Evolutionary conservation across 2,888 invertebrate genomes (phyloP).

Genomic region (Cosmia pyralina): DNA sequence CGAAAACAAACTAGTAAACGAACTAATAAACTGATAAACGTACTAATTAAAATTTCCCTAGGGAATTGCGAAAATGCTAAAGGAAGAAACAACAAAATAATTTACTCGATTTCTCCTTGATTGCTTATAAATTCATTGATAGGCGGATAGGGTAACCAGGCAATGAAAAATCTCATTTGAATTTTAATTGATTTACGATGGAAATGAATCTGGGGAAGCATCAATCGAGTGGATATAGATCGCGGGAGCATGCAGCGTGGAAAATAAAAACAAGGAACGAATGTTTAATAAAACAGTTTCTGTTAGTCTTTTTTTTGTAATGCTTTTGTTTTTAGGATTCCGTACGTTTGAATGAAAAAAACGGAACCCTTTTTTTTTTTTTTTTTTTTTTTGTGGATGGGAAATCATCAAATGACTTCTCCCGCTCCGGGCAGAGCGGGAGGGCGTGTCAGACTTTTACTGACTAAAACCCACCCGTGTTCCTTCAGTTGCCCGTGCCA

Average conservation of each 20-base stretch:
- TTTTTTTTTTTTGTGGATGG: too few species aligned
- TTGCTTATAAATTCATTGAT: constrained; percentile 62
- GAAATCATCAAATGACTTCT: too few species aligned
- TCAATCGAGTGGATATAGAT: constrained; percentile 44
- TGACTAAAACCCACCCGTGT: too few species aligned
- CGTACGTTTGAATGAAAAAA: too few species aligned
- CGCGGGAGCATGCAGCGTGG: constrained; percentile 22
- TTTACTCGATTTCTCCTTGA: constrained; percentile 40
- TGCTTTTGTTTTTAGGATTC: not conserved
- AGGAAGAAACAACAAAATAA: constrained; percentile 29
- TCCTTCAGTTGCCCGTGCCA: too few species aligned
- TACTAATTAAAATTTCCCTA: not conserved
- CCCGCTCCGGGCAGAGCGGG: too few species aligned
- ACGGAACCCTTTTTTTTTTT: too few species aligned
- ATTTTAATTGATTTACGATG: constrained; percentile 74
- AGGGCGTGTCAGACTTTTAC: too few species aligned
- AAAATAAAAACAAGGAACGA: constrained; percentile 11
- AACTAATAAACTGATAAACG: too few species aligned
- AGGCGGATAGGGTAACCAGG: constrained; percentile 52
- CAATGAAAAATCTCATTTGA: constrained; percentile 74
- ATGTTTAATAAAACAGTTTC: constrained; percentile 21
- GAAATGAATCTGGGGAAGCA: constrained; percentile 64
- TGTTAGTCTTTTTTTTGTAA: not conserved
- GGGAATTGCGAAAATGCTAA: not conserved
- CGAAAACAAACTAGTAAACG: too few species aligned